Evolutionary conservation across 2,888 invertebrate species (phyloP).

Genomic region (Leptothorax acervorum): DNA sequence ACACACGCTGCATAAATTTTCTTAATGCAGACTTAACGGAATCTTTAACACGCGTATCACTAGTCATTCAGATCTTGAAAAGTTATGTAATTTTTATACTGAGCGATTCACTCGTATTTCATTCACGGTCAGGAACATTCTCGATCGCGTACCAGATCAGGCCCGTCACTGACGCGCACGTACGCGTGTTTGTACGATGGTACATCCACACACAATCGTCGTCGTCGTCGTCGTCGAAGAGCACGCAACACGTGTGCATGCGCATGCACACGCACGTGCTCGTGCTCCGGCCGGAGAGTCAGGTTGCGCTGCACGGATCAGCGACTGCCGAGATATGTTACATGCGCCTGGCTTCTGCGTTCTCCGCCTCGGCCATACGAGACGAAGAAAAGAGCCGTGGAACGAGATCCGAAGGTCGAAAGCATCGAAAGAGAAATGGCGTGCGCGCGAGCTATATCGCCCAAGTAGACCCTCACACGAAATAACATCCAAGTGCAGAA

Average conservation of each 20-base stretch:
- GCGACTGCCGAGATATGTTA: slow-evolving; percentile 64
- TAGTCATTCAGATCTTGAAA: background rate
- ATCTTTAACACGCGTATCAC: background rate
- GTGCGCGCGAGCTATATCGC: slow-evolving; percentile 11
- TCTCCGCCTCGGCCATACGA: slow-evolving; percentile 44
- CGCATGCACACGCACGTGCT: slow-evolving; percentile 23
- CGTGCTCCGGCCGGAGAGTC: slow-evolving; percentile 37
- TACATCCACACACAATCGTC: background rate
- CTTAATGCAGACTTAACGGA: background rate
- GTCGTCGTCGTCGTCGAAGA: slow-evolving; percentile 6
- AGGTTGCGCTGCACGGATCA: slow-evolving; percentile 62
- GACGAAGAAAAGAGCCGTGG: slow-evolving; percentile 56
- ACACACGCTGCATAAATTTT: background rate
- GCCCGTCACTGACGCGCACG: slow-evolving; percentile 17
- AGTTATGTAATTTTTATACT: background rate
- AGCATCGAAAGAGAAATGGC: slow-evolving; percentile 40
- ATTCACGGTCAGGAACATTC: slow-evolving; percentile 7
- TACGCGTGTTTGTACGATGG: background rate
- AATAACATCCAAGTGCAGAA: background rate
- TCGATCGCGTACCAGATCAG: slow-evolving; percentile 18
- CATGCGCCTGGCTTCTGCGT: slow-evolving; percentile 57
- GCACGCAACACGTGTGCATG: slow-evolving; percentile 38
- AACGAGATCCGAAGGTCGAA: slow-evolving; percentile 57
- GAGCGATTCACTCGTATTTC: background rate
- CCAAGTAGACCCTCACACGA: slow-evolving; percentile 18